Conservation (phyloP, 53 echinoderm and acorn worm species). For the Glandiceps talaboti region DNA sequence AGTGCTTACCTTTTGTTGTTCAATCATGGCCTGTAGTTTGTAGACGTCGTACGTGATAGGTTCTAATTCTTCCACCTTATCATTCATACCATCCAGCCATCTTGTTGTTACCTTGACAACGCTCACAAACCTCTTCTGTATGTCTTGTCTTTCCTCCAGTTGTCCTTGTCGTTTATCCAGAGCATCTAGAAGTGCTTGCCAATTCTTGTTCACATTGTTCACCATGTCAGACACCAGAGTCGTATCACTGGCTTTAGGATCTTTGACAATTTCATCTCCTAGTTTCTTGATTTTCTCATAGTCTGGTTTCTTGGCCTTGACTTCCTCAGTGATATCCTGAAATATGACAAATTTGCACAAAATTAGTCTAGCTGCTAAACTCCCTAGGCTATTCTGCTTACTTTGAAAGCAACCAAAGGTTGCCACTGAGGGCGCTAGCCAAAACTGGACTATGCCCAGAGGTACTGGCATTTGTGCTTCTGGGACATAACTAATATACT, state of each 20-base stretch:
- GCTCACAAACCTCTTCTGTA: not conserved
- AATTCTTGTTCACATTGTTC: conserved; percentile 69
- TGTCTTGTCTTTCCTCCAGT: not conserved
- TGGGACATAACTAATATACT: too few relatives aligned
- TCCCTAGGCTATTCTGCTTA: too few relatives aligned
- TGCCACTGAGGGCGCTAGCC: too few relatives aligned
- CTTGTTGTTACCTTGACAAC: not conserved
- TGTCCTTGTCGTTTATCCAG: not conserved
- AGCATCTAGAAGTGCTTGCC: conserved; percentile 66
- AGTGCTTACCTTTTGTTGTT: conserved; percentile 66
- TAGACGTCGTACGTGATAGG: conserved; percentile 76
- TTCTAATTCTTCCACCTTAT: conserved; percentile 60
- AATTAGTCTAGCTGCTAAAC: too few relatives aligned
- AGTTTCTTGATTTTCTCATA: conserved; percentile 40
- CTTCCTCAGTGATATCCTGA: conserved; percentile 55
- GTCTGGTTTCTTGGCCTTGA: conserved; percentile 43
- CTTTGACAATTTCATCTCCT: conserved; percentile 46
- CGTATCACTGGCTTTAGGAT: conserved; percentile 53
- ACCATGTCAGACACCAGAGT: conserved; percentile 50
- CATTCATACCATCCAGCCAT: conserved; percentile 81
- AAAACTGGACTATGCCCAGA: too few relatives aligned
- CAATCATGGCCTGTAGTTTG: conserved; percentile 86
- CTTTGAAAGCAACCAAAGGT: too few relatives aligned
- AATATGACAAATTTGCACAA: too few relatives aligned
- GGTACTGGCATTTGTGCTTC: too few relatives aligned